phyloP scores from a whole-genome alignment of 2,888 invertebrate genomes.

The Arctia plantaginis region DNA sequence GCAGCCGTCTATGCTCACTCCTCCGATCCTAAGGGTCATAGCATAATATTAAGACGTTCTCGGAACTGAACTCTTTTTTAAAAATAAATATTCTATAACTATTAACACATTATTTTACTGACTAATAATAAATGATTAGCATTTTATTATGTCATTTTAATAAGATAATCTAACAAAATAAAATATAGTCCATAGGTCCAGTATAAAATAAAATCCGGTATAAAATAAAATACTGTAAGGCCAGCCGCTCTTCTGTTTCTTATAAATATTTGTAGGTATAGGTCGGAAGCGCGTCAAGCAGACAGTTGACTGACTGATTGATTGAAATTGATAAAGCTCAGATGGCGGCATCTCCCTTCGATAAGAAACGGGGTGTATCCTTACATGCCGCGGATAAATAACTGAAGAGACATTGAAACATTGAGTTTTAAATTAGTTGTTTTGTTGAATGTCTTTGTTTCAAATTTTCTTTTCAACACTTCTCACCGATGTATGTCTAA shows the following conservation, averaged over 20 bases:
- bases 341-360: not conserved
- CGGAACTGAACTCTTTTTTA: not conserved
- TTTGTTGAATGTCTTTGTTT: not conserved
- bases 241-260: not conserved
- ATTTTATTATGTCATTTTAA: no score
- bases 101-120: not conserved
- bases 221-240: not conserved
- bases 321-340: not conserved
- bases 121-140: no score
- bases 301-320: not conserved
- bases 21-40: no score
- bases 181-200: no score
- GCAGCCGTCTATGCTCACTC: no score
- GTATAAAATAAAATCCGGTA: no score
- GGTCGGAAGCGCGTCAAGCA: not conserved
- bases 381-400: not conserved
- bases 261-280: not conserved
- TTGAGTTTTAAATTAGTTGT: not conserved
- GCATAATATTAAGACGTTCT: not conserved
- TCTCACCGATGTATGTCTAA: not conserved
- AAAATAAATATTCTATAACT: not conserved
- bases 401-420: not conserved
- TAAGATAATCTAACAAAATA: slow-evolving; percentile 9
- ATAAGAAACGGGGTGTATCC: not conserved
- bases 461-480: not conserved